Evolutionary conservation across 1,140 invertebrate species (phyloP).

Genomic region (Chironomus tepperi): DNA sequence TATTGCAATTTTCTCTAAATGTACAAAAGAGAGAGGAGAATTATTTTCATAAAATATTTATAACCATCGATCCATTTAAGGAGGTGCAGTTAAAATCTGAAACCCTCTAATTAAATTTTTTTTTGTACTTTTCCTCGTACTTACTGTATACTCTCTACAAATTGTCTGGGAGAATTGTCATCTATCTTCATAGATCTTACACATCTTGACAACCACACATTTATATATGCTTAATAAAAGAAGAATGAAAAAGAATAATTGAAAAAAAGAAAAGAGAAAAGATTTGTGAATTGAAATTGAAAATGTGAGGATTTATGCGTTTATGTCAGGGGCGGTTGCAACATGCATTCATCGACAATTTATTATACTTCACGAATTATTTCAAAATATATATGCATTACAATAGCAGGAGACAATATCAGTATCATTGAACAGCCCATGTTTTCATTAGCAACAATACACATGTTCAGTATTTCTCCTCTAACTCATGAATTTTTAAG

Average conservation of each 20-base stretch:
- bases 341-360: background rate
- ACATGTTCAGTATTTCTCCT: background rate
- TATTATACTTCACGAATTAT: background rate
- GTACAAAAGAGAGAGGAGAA: no score
- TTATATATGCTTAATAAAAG: background rate
- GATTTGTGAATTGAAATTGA: background rate
- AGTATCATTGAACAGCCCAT: background rate
- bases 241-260: background rate
- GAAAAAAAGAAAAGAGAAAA: background rate
- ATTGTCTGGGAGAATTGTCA: constrained; percentile 6
- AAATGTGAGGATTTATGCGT: background rate
- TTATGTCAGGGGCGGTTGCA: background rate
- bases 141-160: background rate
- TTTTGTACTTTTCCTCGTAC: background rate
- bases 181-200: constrained; percentile 2
- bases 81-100: background rate
- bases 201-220: background rate
- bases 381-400: background rate
- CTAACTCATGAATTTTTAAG: background rate
- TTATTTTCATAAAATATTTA: background rate
- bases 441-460: background rate
- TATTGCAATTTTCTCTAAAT: no score
- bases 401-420: background rate
- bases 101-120: constrained; percentile 7
- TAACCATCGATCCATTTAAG: background rate